These are phyloP conservation scores for Grus americana DNA, from an alignment of 2,113 vertebrate genomes.

Conservation along the genomic window DNA sequence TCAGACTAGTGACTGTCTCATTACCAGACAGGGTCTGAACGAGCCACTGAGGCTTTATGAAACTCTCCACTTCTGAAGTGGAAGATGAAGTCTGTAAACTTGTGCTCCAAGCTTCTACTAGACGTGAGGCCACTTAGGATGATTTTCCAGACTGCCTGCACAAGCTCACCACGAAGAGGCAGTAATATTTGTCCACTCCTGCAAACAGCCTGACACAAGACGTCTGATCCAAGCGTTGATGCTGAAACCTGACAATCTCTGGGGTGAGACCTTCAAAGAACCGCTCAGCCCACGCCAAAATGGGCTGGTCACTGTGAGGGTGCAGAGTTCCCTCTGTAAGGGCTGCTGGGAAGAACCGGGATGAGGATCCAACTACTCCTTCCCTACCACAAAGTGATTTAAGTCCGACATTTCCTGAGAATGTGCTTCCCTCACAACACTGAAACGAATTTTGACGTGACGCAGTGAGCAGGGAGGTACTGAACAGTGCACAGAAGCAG, in stretches of 20 bases:
- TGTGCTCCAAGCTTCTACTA: not conserved
- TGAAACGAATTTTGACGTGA: accelerated
- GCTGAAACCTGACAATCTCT: not conserved
- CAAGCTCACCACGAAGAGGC: not conserved
- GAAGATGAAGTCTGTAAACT: not conserved
- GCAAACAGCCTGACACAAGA: not conserved
- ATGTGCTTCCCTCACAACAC: not conserved
- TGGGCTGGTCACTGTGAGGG: not conserved
- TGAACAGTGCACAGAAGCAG: not conserved
- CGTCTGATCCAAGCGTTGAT: not conserved
- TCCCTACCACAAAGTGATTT: not conserved
- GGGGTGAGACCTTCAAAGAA: not conserved
- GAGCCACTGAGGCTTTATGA: not conserved
- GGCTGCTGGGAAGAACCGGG: not conserved
- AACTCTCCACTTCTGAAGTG: not conserved
- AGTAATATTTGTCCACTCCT: not conserved
- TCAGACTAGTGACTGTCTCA: accelerated
- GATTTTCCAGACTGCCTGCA: not conserved
- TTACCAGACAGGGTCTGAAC: accelerated
- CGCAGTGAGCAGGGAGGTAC: not conserved
- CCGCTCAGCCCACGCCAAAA: not conserved
- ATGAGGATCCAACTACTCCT: not conserved
- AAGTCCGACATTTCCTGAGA: not conserved
- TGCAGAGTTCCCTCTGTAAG: not conserved
- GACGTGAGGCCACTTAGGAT: not conserved